Conservation (phyloP, 2,888 invertebrate species). For the Parthenolecanium corni region DNA sequence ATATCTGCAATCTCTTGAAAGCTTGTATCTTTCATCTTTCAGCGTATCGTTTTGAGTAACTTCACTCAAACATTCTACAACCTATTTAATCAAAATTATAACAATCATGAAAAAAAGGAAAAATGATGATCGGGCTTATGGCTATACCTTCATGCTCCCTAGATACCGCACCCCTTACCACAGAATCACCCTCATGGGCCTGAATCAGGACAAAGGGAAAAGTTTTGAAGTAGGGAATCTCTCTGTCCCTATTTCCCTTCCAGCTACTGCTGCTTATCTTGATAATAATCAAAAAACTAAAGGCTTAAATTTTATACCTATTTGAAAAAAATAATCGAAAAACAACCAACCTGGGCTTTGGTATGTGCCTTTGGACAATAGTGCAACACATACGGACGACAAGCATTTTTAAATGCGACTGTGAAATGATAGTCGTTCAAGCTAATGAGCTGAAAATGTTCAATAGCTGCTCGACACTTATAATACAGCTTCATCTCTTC, state of each 20-base stretch:
- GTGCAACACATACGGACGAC: slow-evolving; percentile 61
- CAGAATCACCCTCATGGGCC: too few species aligned
- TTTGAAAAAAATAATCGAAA: too few species aligned
- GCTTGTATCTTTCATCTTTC: slow-evolving; percentile 56
- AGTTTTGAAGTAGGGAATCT: too few species aligned
- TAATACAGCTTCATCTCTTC: slow-evolving; percentile 61
- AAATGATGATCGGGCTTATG: too few species aligned
- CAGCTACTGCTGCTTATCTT: too few species aligned
- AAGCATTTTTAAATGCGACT: slow-evolving; percentile 88
- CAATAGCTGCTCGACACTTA: slow-evolving; percentile 85
- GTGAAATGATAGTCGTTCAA: slow-evolving; percentile 88
- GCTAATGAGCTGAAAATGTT: slow-evolving; percentile 91
- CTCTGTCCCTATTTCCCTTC: too few species aligned
- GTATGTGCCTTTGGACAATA: slow-evolving; percentile 56
- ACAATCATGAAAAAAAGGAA: background rate
- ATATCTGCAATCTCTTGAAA: slow-evolving; percentile 79
- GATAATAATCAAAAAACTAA: background rate
- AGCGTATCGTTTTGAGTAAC: slow-evolving; percentile 82
- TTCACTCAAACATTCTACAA: slow-evolving; percentile 74
- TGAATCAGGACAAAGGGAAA: too few species aligned
- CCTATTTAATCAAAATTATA: slow-evolving; percentile 34
- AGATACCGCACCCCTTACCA: too few species aligned
- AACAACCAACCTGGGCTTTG: slow-evolving; percentile 45
- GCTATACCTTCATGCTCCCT: too few species aligned
- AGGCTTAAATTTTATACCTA: background rate